These are phyloP conservation scores for Serranus cabrilla DNA, from an alignment of 2,797 vertebrate species.

Conservation along the genomic window DNA sequence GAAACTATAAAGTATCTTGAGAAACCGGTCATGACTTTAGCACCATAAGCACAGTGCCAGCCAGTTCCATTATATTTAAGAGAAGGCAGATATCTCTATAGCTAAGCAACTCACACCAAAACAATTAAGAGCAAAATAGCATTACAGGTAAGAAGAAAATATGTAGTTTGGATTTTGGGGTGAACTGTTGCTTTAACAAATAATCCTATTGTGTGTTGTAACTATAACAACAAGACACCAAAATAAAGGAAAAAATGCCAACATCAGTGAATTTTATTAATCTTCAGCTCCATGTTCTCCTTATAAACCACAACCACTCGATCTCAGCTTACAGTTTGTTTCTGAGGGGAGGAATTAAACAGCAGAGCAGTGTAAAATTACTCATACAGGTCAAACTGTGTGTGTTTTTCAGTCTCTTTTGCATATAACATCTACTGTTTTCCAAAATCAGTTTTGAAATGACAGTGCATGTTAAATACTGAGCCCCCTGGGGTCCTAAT, in stretches of 20 bases:
- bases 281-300: conserved; percentile 83
- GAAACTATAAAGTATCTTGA: too few species aligned
- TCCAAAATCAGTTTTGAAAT: conserved; percentile 70
- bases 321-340: conserved; percentile 79
- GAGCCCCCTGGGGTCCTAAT: conserved; percentile 69
- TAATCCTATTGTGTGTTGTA: background rate
- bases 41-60: too few species aligned
- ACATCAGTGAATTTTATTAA: conserved; percentile 89
- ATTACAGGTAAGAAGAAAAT: too few species aligned
- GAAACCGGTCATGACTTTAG: too few species aligned
- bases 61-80: too few species aligned
- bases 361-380: conserved; percentile 75
- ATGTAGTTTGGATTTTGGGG: too few species aligned
- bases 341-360: conserved; percentile 80
- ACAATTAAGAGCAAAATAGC: too few species aligned
- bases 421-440: conserved; percentile 81
- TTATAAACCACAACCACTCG: conserved; percentile 77
- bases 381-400: conserved; percentile 75
- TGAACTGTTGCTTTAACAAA: background rate
- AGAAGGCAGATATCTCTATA: too few species aligned
- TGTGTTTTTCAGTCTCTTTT: conserved; percentile 69
- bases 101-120: too few species aligned
- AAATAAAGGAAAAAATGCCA: conserved; percentile 73
- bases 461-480: conserved; percentile 80
- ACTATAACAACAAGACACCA: conserved; percentile 38